Evolutionary conservation across 2,113 vertebrate genomes (phyloP).

Genomic region (Cebus imitator): DNA sequence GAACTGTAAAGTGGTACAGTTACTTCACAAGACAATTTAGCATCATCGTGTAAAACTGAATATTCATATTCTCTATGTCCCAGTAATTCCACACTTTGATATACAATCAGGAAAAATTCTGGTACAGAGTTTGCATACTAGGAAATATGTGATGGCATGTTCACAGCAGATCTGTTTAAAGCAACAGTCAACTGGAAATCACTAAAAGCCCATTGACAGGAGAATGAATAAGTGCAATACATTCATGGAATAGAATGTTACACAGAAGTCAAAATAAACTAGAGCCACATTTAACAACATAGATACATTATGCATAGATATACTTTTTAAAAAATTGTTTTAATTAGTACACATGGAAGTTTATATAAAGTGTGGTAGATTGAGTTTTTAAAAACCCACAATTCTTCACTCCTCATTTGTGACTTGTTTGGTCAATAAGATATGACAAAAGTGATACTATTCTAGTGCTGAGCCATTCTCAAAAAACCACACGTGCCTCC

Average conservation of each 20-base stretch:
- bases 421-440: not conserved
- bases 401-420: not conserved
- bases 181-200: not conserved
- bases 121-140: not conserved
- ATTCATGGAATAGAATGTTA: not conserved
- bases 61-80: not conserved
- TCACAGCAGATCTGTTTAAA: not conserved
- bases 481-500: not conserved
- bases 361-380: not conserved
- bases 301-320: not conserved
- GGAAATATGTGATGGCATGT: not conserved
- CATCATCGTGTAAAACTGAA: not conserved
- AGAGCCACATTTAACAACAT: not conserved
- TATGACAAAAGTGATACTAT: not conserved
- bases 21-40: not conserved
- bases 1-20: not conserved
- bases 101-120: not conserved
- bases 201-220: not conserved
- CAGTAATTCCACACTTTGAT: not conserved
- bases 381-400: not conserved
- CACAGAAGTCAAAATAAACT: not conserved
- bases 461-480: not conserved
- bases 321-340: not conserved
- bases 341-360: not conserved
- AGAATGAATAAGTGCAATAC: not conserved